Evolutionary conservation across 1,140 invertebrate species (phyloP), one percentile per base, ranked within the genome.

Genomic region (Semibalanus balanoides): DNA sequence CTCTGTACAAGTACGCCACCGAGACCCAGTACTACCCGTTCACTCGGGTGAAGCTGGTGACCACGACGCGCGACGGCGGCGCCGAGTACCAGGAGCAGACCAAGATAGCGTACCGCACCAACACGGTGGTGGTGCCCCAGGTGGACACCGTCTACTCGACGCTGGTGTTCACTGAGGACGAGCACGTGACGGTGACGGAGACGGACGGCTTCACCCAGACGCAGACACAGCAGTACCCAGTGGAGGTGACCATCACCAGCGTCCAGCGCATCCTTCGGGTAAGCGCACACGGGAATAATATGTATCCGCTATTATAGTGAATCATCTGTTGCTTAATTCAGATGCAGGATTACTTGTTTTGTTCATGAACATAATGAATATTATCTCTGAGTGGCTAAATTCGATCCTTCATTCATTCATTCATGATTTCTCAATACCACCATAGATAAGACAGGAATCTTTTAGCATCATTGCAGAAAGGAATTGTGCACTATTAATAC

Each of bases 1-100:
- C 79, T 22, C 78, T 80, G 27, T 80, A 80, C 78, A 80, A 80
- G 77, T 80, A 80, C 78, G 73, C 79, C 73, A 79, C 79, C 31
- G 79, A 80, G 77, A 79, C 77, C 30, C 74, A 78, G 30, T 80
- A 79, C 77, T 80, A 80, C 74, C 79, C 79, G 27, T 77, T 78
- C 3, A 80, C 79, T 3, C 78, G 78, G 19, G 79, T 80, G 5
- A 78, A 80, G 77, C 79, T 79, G 75, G 79, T 78, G 76, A 79
- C 79, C 69, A 77, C 79, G 30, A 80, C 79, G 3, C 79, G 69
- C 28, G 69, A 5, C 69, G 69, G 69, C 69, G 69, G 69, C 25
- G 3, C 7, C 69, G 69, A 70, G 69, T 70, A 70, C 69, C 25
- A 28, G 25, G 69, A 70, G 69, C 5, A 70, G 69, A 70, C 69